These are phyloP conservation scores for Hyperoplus immaculatus DNA, from an alignment of 2,797 vertebrate species.

Conservation along the genomic window DNA sequence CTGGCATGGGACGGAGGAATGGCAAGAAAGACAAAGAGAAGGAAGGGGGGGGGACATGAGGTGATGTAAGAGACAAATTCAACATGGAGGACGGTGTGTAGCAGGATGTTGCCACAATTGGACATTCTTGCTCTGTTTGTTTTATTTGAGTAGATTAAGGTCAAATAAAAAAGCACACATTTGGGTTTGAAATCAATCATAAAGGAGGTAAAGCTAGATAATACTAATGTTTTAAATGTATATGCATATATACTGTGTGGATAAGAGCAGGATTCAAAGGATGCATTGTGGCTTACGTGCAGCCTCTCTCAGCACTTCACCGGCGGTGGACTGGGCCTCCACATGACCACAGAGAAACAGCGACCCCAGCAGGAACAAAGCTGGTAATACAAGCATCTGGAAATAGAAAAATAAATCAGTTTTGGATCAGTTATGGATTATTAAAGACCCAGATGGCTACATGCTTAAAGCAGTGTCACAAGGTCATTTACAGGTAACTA, in stretches of 20 bases:
- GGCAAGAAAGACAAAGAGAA: background rate
- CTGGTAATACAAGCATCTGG: constrained; percentile 66
- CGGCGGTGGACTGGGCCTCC: constrained; percentile 1
- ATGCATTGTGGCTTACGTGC: constrained; percentile 69
- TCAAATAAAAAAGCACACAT: background rate
- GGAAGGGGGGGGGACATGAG: background rate
- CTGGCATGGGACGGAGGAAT: constrained; percentile 37
- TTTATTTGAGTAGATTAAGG: background rate
- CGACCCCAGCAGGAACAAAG: constrained; percentile 71
- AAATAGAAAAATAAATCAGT: background rate
- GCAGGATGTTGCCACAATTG: background rate
- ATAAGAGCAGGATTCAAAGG: background rate
- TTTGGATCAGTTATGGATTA: background rate
- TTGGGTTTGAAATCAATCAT: background rate
- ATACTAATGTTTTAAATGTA: background rate
- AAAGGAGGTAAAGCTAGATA: background rate
- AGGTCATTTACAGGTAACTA: background rate
- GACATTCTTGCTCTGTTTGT: background rate
- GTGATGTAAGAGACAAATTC: background rate
- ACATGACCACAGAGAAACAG: constrained; percentile 67
- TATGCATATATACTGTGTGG: background rate
- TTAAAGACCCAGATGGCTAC: no score
- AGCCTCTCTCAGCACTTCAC: constrained; percentile 50
- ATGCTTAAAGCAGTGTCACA: background rate
- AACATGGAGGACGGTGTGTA: background rate